These are phyloP conservation scores for Drosophila demipolita DNA, from an alignment of 2,888 invertebrate genomes.

Conservation along the genomic window DNA sequence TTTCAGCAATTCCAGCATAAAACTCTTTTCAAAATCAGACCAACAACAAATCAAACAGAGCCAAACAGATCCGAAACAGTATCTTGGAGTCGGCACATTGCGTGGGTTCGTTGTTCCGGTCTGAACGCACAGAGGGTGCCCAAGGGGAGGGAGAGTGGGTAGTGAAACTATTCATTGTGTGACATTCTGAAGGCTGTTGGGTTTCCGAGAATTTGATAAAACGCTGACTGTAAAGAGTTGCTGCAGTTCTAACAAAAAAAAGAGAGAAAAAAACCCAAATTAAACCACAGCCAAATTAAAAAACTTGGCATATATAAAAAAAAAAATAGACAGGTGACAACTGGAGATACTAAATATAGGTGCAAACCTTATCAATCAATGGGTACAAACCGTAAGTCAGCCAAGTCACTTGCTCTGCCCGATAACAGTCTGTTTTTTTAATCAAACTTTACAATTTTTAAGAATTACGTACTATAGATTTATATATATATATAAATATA, in stretches of 20 bases:
- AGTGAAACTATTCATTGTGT: constrained; percentile 41
- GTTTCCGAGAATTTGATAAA: constrained; percentile 67
- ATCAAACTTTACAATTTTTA: constrained; percentile 64
- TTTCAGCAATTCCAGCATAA: constrained; percentile 54
- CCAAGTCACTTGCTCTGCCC: constrained; percentile 22
- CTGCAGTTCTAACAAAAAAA: constrained; percentile 8
- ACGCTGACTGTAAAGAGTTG: constrained; percentile 59
- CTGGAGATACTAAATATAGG: background rate
- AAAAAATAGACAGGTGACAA: constrained; percentile 24
- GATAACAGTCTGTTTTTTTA: constrained; percentile 66
- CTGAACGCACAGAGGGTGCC: constrained; percentile 11
- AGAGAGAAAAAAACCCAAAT: background rate
- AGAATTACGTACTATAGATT: constrained; percentile 31
- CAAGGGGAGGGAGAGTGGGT: background rate
- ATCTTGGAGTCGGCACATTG: constrained; percentile 37
- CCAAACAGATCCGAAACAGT: constrained; percentile 47
- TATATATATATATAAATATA: constrained; percentile 15
- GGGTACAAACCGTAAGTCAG: constrained; percentile 44
- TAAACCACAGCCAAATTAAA: background rate
- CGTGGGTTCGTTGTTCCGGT: constrained; percentile 54
- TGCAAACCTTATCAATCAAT: constrained; percentile 42
- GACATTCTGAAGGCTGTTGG: constrained; percentile 77
- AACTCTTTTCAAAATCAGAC: constrained; percentile 41
- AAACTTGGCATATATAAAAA: constrained; percentile 22
- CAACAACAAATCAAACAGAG: constrained; percentile 44